Evolutionary conservation across 2,888 invertebrate genomes (phyloP).

Genomic region (Macrosoma leucophasiata): DNA sequence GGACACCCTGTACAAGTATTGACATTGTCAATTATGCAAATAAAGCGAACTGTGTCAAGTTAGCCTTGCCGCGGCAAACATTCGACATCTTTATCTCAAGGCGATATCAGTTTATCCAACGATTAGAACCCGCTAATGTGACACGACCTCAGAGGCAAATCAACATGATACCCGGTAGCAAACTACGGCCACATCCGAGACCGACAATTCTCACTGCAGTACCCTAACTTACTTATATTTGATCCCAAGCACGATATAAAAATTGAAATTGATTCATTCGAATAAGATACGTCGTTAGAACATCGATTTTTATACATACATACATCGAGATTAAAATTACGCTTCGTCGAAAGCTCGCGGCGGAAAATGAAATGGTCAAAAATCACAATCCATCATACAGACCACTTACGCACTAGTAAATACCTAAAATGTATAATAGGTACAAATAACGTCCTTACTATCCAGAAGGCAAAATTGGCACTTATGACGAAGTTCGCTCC

Average conservation of each 20-base stretch:
- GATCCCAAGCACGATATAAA: slow-evolving; percentile 72
- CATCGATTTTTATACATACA: slow-evolving; percentile 29
- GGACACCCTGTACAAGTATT: too few relatives aligned
- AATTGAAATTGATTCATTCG: slow-evolving; percentile 36
- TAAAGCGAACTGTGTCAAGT: too few relatives aligned
- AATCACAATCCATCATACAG: slow-evolving; percentile 57
- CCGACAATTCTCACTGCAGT: too few relatives aligned
- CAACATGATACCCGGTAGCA: too few relatives aligned
- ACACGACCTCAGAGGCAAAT: too few relatives aligned
- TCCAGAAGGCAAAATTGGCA: slow-evolving; percentile 77
- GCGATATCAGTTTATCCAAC: too few relatives aligned
- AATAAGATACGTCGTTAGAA: slow-evolving; percentile 29
- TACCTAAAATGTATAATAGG: slow-evolving; percentile 72
- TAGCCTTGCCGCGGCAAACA: too few relatives aligned
- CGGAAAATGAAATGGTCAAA: slow-evolving; percentile 21
- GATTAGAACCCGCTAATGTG: too few relatives aligned
- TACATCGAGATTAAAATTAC: slow-evolving; percentile 9
- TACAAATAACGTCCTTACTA: slow-evolving; percentile 73
- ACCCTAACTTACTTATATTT: slow-evolving; percentile 63
- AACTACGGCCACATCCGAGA: too few relatives aligned
- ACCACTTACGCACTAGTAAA: slow-evolving; percentile 69
- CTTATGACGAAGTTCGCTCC: slow-evolving; percentile 67
- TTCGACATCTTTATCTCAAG: too few relatives aligned
- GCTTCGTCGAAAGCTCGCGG: slow-evolving; percentile 24
- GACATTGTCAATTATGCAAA: too few relatives aligned